Evolutionary conservation across 2,797 vertebrate genomes (phyloP), one percentile per base, ranked within the genome.

Genomic region (Merluccius polli): DNA sequence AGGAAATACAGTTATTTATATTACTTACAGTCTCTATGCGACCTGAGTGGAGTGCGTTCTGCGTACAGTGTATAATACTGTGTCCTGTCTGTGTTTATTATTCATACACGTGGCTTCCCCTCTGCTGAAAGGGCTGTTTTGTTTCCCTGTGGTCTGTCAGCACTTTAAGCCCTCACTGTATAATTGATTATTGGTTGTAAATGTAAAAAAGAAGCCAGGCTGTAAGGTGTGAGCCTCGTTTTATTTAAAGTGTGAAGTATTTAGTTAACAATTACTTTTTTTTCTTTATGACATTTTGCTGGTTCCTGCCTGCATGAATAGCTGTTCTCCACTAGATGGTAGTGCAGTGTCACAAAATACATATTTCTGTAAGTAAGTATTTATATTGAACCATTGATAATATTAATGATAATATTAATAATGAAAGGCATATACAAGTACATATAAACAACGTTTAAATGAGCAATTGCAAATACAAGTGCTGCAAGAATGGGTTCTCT

Each of bases 251-350:
- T 77, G 21, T 27, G 24, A 27, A 65, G 6, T 59, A 21, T 59
- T 59, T 59, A 59, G 52, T 59, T 59, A 65, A 65, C 59, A 12
- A 27, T 4, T 38, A 38, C 4, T 9, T 27, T 65, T 1, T 65
- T 65, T 65, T 65, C 59, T 65, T 24, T 27, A 12, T 27, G n/a
- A 65, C 59, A 27, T 11, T 10, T 65, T 27, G 59, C 24, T 13
- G 9, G 59, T 27, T 65, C 59, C 24, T 24, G 59, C 59, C 59
- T 3, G 24, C 24, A 65, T 5, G 27, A 79, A 72, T 12, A n/a
- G 4, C 3, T 30, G 75, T n/a, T 82, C 79, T 77, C 90, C 93
- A 93, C 89, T 88, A 93, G 93, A 78, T 90, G 93, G 91, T 65
- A 65, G 75, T 79, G 75, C 36, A 82, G 79, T 8, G 68, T 84